These are phyloP conservation scores for Hyperoodon ampullatus DNA, from an alignment of 2,113 vertebrate species.

Conservation along the genomic window DNA sequence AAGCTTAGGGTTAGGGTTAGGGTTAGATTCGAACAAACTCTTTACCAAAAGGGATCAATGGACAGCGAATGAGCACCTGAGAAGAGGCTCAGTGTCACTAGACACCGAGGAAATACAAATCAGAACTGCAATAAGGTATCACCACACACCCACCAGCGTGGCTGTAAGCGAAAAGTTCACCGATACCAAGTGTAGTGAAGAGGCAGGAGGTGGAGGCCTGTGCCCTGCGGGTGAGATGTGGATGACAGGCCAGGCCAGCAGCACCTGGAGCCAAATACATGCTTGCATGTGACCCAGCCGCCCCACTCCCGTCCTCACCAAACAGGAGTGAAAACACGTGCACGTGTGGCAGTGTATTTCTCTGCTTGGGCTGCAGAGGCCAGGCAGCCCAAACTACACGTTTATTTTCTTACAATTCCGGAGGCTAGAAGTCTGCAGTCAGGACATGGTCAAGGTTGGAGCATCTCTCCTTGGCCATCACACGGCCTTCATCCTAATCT, in stretches of 20 bases:
- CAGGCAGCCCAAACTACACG: not conserved
- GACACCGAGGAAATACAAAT: rapidly evolving
- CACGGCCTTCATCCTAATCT: rapidly evolving
- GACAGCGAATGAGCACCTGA: not conserved
- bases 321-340: not conserved
- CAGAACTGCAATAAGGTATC: rapidly evolving
- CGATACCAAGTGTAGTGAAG: rapidly evolving
- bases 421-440: not conserved
- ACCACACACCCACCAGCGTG: rapidly evolving
- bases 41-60: not conserved
- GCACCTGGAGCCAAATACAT: rapidly evolving
- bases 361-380: not conserved
- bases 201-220: not conserved
- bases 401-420: not conserved
- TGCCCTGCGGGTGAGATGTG: not conserved
- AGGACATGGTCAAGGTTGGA: not conserved
- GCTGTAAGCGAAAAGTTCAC: rapidly evolving
- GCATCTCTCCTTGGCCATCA: too few relatives aligned
- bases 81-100: not conserved
- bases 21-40: not conserved
- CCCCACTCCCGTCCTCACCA: rapidly evolving
- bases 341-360: rapidly evolving
- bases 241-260: not conserved
- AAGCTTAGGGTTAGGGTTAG: not conserved
- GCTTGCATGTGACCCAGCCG: rapidly evolving